These are phyloP conservation scores for Elachura formosa DNA, from an alignment of 2,113 vertebrate genomes.

Conservation along the genomic window DNA sequence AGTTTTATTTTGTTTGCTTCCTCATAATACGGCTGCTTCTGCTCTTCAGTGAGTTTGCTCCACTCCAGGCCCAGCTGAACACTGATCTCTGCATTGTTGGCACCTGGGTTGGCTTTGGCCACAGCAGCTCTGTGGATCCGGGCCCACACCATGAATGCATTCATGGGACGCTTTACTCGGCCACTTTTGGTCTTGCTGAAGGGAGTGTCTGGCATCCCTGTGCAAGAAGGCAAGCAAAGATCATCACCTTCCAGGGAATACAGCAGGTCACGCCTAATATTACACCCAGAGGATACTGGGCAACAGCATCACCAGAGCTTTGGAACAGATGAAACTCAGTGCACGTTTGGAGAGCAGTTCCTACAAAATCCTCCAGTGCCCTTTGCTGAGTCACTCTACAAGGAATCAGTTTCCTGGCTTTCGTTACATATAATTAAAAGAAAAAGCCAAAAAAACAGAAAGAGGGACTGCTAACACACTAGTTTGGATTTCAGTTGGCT, in stretches of 20 bases:
- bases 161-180: conserved; percentile 83
- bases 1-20: conserved; percentile 79
- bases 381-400: background rate
- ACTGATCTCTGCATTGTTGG: conserved; percentile 72
- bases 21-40: conserved; percentile 83
- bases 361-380: background rate
- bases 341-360: background rate
- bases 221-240: conserved; percentile 30
- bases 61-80: conserved; percentile 80
- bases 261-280: background rate
- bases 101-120: conserved; percentile 70
- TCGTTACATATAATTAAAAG: background rate
- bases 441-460: accelerated
- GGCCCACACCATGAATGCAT: conserved; percentile 86
- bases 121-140: conserved; percentile 75
- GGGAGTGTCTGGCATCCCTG: conserved; percentile 74
- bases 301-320: background rate
- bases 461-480: background rate
- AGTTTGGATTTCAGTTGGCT: background rate
- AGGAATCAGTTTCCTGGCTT: background rate
- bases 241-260: background rate
- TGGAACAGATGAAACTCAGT: background rate
- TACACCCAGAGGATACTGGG: background rate
- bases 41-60: conserved; percentile 82
- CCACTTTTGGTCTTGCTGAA: conserved; percentile 73